Conservation (phyloP, 2,797 vertebrate species). For the Danio albolineatus region DNA sequence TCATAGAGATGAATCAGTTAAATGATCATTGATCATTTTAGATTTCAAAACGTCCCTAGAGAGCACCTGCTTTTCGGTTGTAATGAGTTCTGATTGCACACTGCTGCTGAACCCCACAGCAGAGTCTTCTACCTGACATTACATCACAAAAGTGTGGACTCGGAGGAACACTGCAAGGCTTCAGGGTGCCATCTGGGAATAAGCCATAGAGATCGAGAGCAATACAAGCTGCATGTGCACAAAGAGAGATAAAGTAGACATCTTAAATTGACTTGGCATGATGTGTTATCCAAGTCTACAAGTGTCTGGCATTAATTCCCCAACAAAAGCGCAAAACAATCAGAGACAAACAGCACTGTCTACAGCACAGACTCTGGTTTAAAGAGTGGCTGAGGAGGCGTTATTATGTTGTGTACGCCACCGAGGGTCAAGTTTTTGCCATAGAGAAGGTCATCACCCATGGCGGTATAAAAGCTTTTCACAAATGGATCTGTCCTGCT, state of each 20-base stretch:
- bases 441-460: slow-evolving; percentile 38
- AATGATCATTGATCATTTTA: too few species aligned
- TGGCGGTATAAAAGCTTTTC: slow-evolving; percentile 39
- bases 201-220: not conserved
- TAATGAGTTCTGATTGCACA: too few species aligned
- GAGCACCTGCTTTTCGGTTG: too few species aligned
- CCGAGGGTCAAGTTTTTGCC: slow-evolving; percentile 23
- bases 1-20: too few species aligned
- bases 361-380: not conserved
- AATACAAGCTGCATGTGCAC: not conserved
- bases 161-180: not conserved
- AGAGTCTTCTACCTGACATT: too few species aligned
- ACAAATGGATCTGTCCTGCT: slow-evolving; percentile 31
- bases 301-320: not conserved
- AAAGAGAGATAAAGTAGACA: not conserved
- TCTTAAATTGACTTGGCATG: not conserved
- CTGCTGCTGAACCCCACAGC: too few species aligned
- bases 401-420: slow-evolving; percentile 22
- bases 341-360: not conserved
- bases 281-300: not conserved
- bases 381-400: not conserved
- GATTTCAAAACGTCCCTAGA: too few species aligned
- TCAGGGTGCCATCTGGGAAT: not conserved
- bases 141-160: not conserved
- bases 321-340: slow-evolving; percentile 6